These are phyloP conservation scores for Sthenelais limicola DNA, from an alignment of 2,888 invertebrate genomes.

Conservation along the genomic window DNA sequence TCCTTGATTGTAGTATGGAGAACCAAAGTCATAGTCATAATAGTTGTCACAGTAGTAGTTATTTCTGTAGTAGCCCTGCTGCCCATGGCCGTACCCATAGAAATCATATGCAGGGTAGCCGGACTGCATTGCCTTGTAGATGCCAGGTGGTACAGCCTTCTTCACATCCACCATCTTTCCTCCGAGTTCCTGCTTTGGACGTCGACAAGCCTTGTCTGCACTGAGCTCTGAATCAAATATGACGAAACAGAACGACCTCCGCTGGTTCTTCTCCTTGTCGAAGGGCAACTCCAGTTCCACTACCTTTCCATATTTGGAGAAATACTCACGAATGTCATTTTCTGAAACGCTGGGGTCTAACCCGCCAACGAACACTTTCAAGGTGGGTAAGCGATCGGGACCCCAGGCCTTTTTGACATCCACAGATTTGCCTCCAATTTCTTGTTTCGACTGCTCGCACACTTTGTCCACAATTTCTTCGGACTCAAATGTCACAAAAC, in stretches of 20 bases:
- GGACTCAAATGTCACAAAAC: constrained; percentile 97
- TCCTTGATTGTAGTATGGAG: constrained; percentile 50
- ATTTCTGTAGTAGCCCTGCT: constrained; percentile 72
- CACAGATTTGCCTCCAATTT: constrained; percentile 93
- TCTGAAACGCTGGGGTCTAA: constrained; percentile 27
- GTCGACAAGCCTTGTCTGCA: constrained; percentile 32
- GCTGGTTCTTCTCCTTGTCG: constrained; percentile 48
- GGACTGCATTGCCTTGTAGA: constrained; percentile 47
- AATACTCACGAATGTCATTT: constrained; percentile 34
- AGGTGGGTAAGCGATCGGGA: constrained; percentile 23
- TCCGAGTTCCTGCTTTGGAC: constrained; percentile 31
- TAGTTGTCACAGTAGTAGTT: constrained; percentile 36
- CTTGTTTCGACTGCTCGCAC: constrained; percentile 85
- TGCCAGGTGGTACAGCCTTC: constrained; percentile 84
- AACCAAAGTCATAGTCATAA: constrained; percentile 65
- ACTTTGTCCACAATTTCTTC: constrained; percentile 94
- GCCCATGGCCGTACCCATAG: constrained; percentile 63
- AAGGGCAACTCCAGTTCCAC: constrained; percentile 47
- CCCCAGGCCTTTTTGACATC: constrained; percentile 72
- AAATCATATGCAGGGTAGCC: constrained; percentile 58
- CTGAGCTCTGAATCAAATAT: constrained; percentile 43
- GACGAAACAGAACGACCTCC: constrained; percentile 47
- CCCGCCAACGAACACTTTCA: constrained; percentile 30
- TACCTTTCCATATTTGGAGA: constrained; percentile 32
- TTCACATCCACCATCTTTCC: constrained; percentile 82